Evolutionary conservation across 2,797 vertebrate genomes (phyloP).

Genomic region (Pseudotriccus pelzelni): DNA sequence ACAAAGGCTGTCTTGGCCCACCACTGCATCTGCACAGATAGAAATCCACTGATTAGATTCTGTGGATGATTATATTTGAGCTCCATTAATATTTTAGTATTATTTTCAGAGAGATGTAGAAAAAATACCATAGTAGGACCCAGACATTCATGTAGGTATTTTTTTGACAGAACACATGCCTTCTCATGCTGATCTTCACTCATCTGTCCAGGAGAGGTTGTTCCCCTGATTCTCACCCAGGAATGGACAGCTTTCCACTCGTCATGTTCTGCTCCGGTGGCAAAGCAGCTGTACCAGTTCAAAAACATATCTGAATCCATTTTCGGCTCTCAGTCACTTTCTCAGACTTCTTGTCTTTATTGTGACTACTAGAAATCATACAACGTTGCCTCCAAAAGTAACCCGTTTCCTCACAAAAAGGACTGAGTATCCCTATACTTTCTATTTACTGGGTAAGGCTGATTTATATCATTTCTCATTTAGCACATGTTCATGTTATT

Average conservation of each 20-base stretch:
- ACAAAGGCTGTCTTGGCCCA: background rate
- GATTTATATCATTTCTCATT: background rate
- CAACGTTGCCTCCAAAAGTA: background rate
- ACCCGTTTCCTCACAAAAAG: background rate
- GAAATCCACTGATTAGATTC: background rate
- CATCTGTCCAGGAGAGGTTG: background rate
- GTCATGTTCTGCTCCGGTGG: background rate
- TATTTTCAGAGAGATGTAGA: background rate
- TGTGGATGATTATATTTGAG: background rate
- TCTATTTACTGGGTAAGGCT: background rate
- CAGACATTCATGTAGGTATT: background rate
- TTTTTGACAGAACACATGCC: background rate
- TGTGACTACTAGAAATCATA: background rate
- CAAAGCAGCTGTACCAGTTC: background rate
- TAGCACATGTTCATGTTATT: background rate
- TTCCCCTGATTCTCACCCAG: background rate
- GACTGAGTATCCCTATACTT: rapidly evolving
- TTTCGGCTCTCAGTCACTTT: background rate
- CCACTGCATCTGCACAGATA: background rate
- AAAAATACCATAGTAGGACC: background rate
- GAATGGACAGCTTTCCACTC: background rate
- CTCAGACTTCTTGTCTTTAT: background rate
- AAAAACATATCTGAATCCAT: background rate
- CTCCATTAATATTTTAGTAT: background rate
- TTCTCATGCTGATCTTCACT: background rate